Evolutionary conservation across 1,140 invertebrate species (phyloP).

Genomic region (Heliconius melpomene): DNA sequence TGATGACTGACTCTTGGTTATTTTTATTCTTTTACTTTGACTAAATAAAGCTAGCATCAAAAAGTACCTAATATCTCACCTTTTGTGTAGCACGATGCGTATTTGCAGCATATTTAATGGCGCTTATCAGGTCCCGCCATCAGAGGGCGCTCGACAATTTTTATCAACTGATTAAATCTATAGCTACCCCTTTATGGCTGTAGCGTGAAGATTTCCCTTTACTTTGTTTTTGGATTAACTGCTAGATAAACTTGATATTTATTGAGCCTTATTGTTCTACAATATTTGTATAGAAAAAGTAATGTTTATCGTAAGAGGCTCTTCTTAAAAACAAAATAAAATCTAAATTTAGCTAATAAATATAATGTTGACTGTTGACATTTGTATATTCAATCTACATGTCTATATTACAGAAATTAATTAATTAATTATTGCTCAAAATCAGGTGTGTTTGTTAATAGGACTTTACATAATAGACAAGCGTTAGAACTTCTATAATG

Average conservation of each 20-base stretch:
- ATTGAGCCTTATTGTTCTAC: neutral
- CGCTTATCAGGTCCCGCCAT: conserved; percentile 49
- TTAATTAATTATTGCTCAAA: neutral
- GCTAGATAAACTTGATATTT: conserved; percentile 38
- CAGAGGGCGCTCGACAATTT: conserved; percentile 57
- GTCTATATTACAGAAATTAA: neutral
- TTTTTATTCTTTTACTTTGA: neutral
- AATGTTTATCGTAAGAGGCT: neutral
- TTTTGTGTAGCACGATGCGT: neutral
- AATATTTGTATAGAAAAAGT: neutral
- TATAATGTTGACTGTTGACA: neutral
- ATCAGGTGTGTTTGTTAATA: neutral
- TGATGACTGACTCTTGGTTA: too few relatives aligned
- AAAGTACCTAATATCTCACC: conserved; percentile 3
- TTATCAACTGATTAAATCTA: conserved; percentile 70
- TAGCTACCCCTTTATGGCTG: conserved; percentile 67
- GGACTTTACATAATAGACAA: neutral
- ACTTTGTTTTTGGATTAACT: conserved; percentile 52
- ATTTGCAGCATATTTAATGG: conserved; percentile 17
- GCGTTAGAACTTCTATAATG: neutral
- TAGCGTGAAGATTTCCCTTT: conserved; percentile 46
- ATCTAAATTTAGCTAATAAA: neutral
- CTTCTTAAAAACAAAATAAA: neutral
- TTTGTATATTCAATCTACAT: neutral
- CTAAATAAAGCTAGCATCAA: neutral